Evolutionary conservation across 2,888 invertebrate species (phyloP).

Genomic region (Coelogynopora nodosa): DNA sequence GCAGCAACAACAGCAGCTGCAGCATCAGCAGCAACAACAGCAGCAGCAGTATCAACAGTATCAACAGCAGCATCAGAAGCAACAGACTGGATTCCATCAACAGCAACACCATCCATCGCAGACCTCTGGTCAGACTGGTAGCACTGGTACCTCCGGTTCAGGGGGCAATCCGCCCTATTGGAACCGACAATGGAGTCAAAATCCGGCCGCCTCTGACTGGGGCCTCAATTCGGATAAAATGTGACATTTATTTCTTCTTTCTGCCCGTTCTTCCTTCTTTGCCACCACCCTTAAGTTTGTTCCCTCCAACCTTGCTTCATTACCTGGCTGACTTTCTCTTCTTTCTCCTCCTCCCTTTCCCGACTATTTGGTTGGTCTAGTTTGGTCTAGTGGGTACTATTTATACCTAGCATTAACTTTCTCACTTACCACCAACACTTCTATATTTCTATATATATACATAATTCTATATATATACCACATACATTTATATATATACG

Average conservation of each 20-base stretch:
- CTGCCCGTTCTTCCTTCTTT: neutral
- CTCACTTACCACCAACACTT: neutral
- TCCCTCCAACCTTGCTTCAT: neutral
- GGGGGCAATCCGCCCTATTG: neutral
- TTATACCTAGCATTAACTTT: neutral
- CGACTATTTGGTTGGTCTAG: neutral
- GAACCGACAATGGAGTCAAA: neutral
- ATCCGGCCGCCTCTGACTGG: neutral
- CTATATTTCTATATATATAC: neutral
- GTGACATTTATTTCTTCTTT: neutral
- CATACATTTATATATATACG: neutral
- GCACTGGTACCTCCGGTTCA: neutral
- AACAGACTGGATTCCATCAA: neutral
- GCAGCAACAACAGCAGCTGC: neutral
- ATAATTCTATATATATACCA: conserved; percentile 4
- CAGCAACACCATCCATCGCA: neutral
- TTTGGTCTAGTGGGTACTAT: neutral
- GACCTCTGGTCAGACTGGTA: neutral
- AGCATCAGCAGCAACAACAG: neutral
- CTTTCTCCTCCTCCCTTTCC: too few relatives aligned
- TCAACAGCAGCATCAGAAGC: neutral
- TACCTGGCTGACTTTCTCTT: conserved; percentile 7
- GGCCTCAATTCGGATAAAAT: conserved; percentile 18
- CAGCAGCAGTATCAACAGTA: neutral
- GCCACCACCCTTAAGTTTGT: neutral